A percentile compares a stretch with the other conserved stretches of the same genome.
Conservation (phyloP, 1,140 invertebrate genomes). For the Formica exsecta region DNA sequence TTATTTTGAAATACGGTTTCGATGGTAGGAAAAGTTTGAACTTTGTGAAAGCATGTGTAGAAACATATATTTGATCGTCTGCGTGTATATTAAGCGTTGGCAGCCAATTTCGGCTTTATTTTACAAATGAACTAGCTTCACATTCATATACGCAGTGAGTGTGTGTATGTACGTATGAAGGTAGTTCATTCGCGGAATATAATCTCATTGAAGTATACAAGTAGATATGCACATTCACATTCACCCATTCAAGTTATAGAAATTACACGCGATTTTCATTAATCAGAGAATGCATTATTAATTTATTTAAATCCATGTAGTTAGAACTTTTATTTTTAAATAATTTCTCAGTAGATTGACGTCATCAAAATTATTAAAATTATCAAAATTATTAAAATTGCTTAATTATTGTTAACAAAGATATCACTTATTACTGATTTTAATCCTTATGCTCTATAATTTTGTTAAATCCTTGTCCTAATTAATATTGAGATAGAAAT, state of each 20-base stretch:
- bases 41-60: neutral
- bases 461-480: neutral
- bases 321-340: slow-evolving; percentile 11
- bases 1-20: slow-evolving; percentile 2
- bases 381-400: neutral
- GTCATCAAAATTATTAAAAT: slow-evolving; percentile 1
- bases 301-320: neutral
- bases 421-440: slow-evolving; percentile 8
- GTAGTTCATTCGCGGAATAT: slow-evolving; percentile 1
- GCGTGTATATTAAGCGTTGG: neutral
- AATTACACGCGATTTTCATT: slow-evolving; percentile 19
- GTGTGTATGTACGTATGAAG: too few species aligned
- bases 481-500: slow-evolving; percentile 4
- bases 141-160: too few species aligned
- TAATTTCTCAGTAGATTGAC: neutral
- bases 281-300: neutral
- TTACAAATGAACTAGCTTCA: too few species aligned
- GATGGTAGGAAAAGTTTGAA: neutral
- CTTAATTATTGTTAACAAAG: neutral
- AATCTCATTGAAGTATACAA: slow-evolving; percentile 3
- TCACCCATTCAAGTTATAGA: neutral
- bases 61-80: neutral
- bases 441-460: neutral
- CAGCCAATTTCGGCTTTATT: neutral
- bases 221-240: neutral